phyloP scores from a whole-genome alignment of 2,888 invertebrate genomes.

The Synanthedon vespiformis region DNA sequence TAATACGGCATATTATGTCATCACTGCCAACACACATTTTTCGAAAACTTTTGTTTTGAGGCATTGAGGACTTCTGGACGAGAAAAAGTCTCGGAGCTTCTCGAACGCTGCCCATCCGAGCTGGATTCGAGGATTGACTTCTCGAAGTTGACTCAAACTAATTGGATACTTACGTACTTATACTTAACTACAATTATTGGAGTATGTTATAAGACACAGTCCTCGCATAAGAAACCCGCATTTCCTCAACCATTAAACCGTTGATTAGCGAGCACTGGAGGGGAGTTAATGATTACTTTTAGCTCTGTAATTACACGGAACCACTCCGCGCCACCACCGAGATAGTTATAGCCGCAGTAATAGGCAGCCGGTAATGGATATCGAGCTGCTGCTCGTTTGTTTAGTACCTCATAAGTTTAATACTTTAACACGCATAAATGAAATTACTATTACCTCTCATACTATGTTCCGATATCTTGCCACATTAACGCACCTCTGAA shows the following conservation, averaged over 20 bases:
- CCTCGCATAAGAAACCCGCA: constrained; percentile 13
- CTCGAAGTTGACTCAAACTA: too few relatives aligned
- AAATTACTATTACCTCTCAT: neutral
- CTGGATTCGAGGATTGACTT: too few relatives aligned
- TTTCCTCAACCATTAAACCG: constrained; percentile 35
- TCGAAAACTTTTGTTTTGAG: too few relatives aligned
- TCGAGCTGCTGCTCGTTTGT: constrained; percentile 5
- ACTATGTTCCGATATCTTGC: neutral
- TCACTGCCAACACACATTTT: too few relatives aligned
- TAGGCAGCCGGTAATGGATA: constrained; percentile 36
- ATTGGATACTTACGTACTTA: too few relatives aligned
- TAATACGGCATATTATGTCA: too few relatives aligned
- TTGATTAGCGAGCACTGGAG: constrained; percentile 47
- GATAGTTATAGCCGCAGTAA: constrained; percentile 26
- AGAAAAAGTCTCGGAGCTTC: too few relatives aligned
- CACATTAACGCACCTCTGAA: too few relatives aligned
- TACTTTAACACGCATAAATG: neutral
- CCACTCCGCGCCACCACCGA: constrained; percentile 19
- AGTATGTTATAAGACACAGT: neutral
- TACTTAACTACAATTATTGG: too few relatives aligned
- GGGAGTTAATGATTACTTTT: constrained; percentile 48
- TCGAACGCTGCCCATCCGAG: too few relatives aligned
- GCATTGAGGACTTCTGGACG: too few relatives aligned
- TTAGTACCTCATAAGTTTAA: neutral
- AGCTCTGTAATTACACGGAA: constrained; percentile 41